Evolutionary conservation across 2,888 invertebrate genomes (phyloP).

Genomic region (Phalera bucephala): DNA sequence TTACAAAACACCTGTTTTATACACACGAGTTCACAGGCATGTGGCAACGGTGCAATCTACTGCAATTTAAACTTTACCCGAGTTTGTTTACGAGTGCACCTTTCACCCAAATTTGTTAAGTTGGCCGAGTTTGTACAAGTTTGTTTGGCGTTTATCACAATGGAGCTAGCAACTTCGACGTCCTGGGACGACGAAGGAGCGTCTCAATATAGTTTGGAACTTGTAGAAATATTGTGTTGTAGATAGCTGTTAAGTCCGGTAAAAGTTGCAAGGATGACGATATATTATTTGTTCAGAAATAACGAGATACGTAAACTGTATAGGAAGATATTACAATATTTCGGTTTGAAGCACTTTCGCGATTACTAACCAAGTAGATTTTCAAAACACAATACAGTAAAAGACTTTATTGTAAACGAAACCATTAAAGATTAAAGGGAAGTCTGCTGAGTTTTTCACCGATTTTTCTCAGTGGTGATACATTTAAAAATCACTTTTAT

Average conservation of each 20-base stretch:
- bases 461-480: too few species aligned
- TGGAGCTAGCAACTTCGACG: slow-evolving; percentile 51
- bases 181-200: slow-evolving; percentile 36
- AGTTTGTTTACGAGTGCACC: slow-evolving; percentile 75
- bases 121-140: slow-evolving; percentile 45
- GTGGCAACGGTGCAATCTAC: slow-evolving; percentile 56
- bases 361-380: too few species aligned
- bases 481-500: too few species aligned
- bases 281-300: too few species aligned
- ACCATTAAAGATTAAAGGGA: too few species aligned
- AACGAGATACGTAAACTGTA: too few species aligned
- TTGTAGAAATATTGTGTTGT: slow-evolving; percentile 52
- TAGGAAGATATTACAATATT: too few species aligned
- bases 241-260: slow-evolving; percentile 30
- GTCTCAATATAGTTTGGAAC: slow-evolving; percentile 57
- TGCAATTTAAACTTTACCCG: slow-evolving; percentile 72
- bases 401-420: too few species aligned
- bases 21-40: slow-evolving; percentile 34
- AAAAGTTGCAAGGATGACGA: too few species aligned
- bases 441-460: too few species aligned
- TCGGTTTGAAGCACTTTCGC: too few species aligned
- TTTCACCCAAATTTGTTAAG: slow-evolving; percentile 63
- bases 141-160: slow-evolving; percentile 58
- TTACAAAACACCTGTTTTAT: slow-evolving; percentile 29
- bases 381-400: too few species aligned